Conservation (phyloP, 2,113 vertebrate genomes). For the Chlorocebus sabaeus region DNA sequence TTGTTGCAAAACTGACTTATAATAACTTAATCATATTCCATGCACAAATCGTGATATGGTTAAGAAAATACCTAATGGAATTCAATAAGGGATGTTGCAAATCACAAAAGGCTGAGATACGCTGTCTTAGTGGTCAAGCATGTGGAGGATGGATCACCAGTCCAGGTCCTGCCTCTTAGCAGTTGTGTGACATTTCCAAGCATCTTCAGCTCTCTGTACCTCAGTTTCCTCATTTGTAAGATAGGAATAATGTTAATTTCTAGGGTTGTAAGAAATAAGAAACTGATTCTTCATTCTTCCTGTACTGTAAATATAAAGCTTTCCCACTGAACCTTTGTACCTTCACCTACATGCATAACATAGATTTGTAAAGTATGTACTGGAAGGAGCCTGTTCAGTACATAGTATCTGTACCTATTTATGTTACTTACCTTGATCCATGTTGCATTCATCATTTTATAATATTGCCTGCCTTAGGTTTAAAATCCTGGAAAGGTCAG, state of each 20-base stretch:
- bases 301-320: neutral
- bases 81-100: neutral
- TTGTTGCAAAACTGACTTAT: neutral
- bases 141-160: neutral
- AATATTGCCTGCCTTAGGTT: neutral
- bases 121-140: neutral
- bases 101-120: neutral
- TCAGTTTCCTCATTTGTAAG: neutral
- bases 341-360: neutral
- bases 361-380: neutral
- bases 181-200: neutral
- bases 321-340: neutral
- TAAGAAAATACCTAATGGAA: neutral
- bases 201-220: neutral
- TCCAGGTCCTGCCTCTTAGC: neutral
- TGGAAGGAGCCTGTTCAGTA: neutral
- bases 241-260: neutral
- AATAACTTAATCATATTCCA: neutral
- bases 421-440: neutral
- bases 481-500: neutral
- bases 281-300: neutral
- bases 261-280: neutral
- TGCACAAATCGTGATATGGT: neutral
- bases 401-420: neutral
- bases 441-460: neutral